Conservation (phyloP, 2,797 vertebrate species). For the Nasua narica region DNA sequence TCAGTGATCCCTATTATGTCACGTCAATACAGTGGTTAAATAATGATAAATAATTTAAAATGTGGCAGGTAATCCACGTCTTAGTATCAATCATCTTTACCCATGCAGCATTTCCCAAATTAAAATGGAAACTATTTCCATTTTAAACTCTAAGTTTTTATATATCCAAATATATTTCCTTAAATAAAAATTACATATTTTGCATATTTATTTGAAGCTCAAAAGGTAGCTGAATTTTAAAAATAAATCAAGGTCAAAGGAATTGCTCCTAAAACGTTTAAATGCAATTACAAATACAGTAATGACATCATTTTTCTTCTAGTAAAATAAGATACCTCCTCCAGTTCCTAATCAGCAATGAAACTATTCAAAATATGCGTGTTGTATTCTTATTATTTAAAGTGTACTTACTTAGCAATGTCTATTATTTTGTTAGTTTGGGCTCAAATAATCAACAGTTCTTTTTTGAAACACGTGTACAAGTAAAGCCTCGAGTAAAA, state of each 20-base stretch:
- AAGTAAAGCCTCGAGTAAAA: not conserved
- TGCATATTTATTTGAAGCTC: not conserved
- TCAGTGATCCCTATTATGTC: constrained; percentile 57
- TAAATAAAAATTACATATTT: not conserved
- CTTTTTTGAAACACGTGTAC: not conserved
- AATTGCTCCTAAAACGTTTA: not conserved
- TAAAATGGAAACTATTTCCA: constrained; percentile 13
- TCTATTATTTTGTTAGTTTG: not conserved
- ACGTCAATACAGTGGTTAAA: constrained; percentile 65
- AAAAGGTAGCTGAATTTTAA: not conserved
- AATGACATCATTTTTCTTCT: not conserved
- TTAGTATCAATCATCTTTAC: constrained; percentile 33
- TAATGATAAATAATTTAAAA: constrained; percentile 69
- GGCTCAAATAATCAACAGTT: not conserved
- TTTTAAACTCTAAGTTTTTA: not conserved
- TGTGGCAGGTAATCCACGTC: constrained; percentile 26
- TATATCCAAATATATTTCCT: not conserved
- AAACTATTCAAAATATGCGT: not conserved
- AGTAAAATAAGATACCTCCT: not conserved
- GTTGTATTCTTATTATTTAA: not conserved
- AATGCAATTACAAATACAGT: not conserved
- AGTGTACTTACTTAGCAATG: not conserved
- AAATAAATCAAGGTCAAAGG: not conserved
- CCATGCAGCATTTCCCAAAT: not conserved
- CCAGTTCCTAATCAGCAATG: not conserved